phyloP scores from a whole-genome alignment of 2,797 vertebrate genomes.

The Vireo griseus region DNA sequence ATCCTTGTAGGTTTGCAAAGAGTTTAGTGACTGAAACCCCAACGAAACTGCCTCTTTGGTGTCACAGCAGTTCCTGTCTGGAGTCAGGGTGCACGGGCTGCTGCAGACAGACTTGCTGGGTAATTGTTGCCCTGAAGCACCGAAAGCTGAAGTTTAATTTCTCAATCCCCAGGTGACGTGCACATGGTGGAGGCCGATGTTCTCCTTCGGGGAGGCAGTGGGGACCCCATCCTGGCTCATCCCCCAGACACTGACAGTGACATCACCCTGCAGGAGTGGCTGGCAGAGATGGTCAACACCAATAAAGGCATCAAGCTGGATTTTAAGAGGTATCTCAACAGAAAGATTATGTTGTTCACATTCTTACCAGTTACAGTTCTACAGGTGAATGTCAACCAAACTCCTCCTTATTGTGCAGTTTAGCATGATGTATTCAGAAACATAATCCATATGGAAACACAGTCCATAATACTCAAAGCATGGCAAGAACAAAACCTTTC shows the following conservation, averaged over 20 bases:
- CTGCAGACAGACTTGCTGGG: neutral
- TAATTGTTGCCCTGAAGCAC: neutral
- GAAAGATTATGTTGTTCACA: neutral
- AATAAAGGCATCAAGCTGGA: constrained; percentile 91
- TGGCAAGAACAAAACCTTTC: neutral
- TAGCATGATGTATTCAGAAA: neutral
- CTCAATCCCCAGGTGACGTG: constrained; percentile 68
- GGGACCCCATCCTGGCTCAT: constrained; percentile 90
- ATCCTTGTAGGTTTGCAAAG: fast-evolving
- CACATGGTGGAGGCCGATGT: constrained; percentile 95
- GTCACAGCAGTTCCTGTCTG: neutral
- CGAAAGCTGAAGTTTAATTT: neutral
- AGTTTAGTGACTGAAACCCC: fast-evolving
- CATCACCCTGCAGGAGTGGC: constrained; percentile 85
- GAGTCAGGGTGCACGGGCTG: neutral
- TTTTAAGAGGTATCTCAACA: constrained; percentile 86
- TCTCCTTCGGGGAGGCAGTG: constrained; percentile 72
- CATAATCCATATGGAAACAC: neutral
- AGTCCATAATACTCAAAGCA: neutral
- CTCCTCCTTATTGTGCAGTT: neutral
- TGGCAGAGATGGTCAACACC: constrained; percentile 71
- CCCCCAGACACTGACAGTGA: constrained; percentile 88
- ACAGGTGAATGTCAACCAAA: no score
- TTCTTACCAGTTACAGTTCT: neutral
- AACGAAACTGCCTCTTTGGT: fast-evolving